Conservation (phyloP, 2,113 vertebrate genomes). For the Loxodonta africana region DNA sequence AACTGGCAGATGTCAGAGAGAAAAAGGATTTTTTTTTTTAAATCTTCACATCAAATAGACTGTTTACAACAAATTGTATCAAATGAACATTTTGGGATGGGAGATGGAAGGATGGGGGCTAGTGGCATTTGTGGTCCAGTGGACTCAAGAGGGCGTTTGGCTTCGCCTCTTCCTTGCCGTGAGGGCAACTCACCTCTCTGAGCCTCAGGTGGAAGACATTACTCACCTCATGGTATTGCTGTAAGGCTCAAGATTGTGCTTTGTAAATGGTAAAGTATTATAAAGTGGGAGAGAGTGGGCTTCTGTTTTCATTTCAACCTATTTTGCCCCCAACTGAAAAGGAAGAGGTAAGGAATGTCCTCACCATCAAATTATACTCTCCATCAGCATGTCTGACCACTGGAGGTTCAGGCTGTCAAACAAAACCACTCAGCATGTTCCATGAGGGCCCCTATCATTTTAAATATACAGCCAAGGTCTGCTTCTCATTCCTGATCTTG, state of each 20-base stretch:
- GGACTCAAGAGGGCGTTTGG: neutral
- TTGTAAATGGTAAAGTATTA: neutral
- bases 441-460: neutral
- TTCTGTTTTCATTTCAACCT: neutral
- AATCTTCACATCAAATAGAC: neutral
- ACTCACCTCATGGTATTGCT: too few species aligned
- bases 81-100: neutral
- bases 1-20: conserved; percentile 37
- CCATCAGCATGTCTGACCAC: neutral
- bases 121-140: too few species aligned
- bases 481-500: neutral
- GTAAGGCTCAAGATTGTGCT: neutral
- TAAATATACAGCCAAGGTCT: neutral
- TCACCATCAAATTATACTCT: neutral
- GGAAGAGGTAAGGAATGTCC: neutral
- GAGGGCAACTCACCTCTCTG: neutral
- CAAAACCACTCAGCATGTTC: neutral
- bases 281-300: neutral
- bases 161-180: neutral
- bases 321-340: neutral
- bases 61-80: neutral
- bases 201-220: neutral
- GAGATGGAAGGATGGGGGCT: neutral
- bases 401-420: neutral
- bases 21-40: neutral